phyloP scores from a whole-genome alignment of 1,140 invertebrate species.

The Cyclargus thomasi region DNA sequence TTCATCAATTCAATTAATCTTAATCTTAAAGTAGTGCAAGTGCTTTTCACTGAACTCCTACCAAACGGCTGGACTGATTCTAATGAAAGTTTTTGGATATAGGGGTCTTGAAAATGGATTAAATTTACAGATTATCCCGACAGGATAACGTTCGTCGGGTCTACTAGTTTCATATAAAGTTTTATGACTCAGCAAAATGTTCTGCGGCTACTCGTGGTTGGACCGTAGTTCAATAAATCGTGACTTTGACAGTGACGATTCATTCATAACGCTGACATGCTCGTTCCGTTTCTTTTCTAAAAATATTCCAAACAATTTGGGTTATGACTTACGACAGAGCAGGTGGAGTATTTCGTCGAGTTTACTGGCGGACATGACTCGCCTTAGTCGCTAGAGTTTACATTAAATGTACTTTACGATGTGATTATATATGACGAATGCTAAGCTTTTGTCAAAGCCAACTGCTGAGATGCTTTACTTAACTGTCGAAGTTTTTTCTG shows the following conservation, averaged over 20 bases:
- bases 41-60: too few relatives aligned
- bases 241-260: not conserved
- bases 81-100: too few relatives aligned
- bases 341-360: conserved; percentile 6
- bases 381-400: not conserved
- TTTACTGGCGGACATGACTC: not conserved
- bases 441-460: not conserved
- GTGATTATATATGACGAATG: conserved; percentile 5
- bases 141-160: too few relatives aligned
- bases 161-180: too few relatives aligned
- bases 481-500: too few relatives aligned
- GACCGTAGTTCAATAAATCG: not conserved
- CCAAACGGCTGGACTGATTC: too few relatives aligned
- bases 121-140: too few relatives aligned
- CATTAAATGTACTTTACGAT: not conserved
- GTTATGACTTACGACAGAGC: conserved; percentile 4
- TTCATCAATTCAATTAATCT: too few relatives aligned
- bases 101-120: too few relatives aligned
- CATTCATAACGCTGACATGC: not conserved
- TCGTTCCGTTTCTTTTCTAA: not conserved
- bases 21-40: too few relatives aligned
- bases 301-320: conserved; percentile 3
- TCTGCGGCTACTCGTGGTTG: not conserved
- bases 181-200: too few relatives aligned
- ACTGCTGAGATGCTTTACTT: too few relatives aligned